These are phyloP conservation scores for Drosophila bocqueti DNA, from an alignment of 1,140 invertebrate species.

Conservation along the genomic window DNA sequence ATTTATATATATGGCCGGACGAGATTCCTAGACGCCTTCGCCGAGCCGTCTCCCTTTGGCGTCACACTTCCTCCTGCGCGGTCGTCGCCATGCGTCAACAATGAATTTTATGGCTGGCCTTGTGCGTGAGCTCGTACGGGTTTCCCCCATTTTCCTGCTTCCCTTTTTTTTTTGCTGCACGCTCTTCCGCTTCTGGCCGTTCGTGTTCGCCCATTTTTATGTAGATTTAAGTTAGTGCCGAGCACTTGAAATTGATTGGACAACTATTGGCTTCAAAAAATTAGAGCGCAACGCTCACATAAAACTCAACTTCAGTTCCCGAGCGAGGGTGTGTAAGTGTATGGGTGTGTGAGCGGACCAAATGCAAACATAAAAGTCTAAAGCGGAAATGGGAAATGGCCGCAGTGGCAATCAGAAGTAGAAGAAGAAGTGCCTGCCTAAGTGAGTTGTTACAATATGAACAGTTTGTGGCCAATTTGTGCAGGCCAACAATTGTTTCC, in stretches of 20 bases:
- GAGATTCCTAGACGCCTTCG: constrained; percentile 48
- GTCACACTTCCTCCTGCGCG: background rate
- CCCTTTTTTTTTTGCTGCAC: constrained; percentile 6
- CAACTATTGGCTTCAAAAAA: constrained; percentile 76
- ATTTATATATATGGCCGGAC: constrained; percentile 59
- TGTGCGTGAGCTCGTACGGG: constrained; percentile 44
- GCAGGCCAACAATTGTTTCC: constrained; percentile 28
- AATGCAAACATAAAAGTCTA: constrained; percentile 75
- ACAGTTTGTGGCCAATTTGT: constrained; percentile 59
- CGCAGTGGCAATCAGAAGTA: constrained; percentile 6
- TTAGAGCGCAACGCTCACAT: constrained; percentile 72
- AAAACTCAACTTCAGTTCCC: constrained; percentile 52
- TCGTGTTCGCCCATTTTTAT: constrained; percentile 62
- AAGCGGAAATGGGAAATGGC: constrained; percentile 65
- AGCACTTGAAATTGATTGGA: constrained; percentile 79
- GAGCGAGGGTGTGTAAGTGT: constrained; percentile 1
- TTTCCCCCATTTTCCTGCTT: constrained; percentile 3
- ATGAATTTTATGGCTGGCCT: constrained; percentile 65
- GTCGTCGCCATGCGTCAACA: constrained; percentile 58
- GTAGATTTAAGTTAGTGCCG: constrained; percentile 75
- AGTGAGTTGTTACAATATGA: constrained; percentile 67
- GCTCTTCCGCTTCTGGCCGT: constrained; percentile 13
- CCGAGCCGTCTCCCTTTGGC: background rate
- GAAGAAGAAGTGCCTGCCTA: constrained; percentile 21
- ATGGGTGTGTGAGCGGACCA: constrained; percentile 1